These are phyloP conservation scores for Limosa lapponica DNA, from an alignment of 2,797 vertebrate species.

Conservation along the genomic window DNA sequence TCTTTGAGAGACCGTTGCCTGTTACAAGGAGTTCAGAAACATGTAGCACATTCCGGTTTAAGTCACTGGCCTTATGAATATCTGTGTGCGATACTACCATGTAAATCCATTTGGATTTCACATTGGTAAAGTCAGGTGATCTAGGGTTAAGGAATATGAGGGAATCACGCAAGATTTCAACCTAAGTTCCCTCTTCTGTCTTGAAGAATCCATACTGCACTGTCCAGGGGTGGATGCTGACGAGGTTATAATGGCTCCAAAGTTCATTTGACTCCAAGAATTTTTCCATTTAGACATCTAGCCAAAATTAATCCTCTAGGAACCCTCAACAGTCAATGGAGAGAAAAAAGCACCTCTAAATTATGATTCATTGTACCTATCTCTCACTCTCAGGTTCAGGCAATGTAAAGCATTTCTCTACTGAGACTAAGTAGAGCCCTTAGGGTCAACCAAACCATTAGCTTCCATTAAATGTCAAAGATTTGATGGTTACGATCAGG, in stretches of 20 bases:
- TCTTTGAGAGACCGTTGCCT: not conserved
- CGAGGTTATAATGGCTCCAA: not conserved
- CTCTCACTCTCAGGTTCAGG: not conserved
- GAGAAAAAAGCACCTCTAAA: not conserved
- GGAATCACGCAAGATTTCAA: not conserved
- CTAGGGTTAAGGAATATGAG: not conserved
- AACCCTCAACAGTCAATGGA: not conserved
- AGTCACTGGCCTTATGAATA: not conserved
- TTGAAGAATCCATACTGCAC: not conserved
- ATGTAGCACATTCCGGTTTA: not conserved
- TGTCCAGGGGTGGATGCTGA: not conserved
- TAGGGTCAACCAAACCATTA: not conserved
- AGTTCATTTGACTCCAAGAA: not conserved
- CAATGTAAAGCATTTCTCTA: not conserved
- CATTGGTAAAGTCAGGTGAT: not conserved
- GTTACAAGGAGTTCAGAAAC: not conserved
- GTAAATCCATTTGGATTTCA: not conserved
- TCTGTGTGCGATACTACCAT: not conserved
- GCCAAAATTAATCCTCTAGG: not conserved
- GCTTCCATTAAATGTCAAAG: not conserved
- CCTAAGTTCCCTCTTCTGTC: not conserved
- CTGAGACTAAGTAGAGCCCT: not conserved
- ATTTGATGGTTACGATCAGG: not conserved
- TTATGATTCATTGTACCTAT: not conserved
- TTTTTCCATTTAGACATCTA: not conserved